Base-by-base conservation (phyloP, 30 jellyfish, hydroid and myxozoan species). In the Hydractinia echinata region DNA sequence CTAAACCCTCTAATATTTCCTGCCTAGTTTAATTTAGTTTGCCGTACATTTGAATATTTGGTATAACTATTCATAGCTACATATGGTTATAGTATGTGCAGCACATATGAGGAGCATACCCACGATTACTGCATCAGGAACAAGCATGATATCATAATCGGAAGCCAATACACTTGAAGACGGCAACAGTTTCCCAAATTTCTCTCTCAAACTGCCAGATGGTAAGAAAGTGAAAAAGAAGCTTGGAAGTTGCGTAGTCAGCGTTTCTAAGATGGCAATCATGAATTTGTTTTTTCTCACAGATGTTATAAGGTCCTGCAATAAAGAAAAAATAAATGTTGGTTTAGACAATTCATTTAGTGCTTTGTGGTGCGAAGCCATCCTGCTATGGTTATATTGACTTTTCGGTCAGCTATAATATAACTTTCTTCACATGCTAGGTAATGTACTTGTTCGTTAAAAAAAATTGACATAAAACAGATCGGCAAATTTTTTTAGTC, bases 121-220 rank as follows among this genome's bases (percentile, higher is more conserved):
- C 7, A 7, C 39, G 18, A 44, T 64, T 7, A 64, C 74, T n/a
- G 74, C 74, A 64, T 84, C 87, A 9, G 94, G 88, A 14, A 84
- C 58, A 6, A 84, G 49, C 88, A 84, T 84, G 79, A 84, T 55
- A 72, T 84, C 94, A 49, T 56, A 51, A 48, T 84, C 94, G 8
- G 94, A 76, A 7, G 94, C 88, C 4, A 84, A 79, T 6, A 78
- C 78, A 50, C 87, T 56, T 9, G 94, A 76, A 11, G 94, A 84
- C 20, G 94, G 94, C 11, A 84, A 51, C 55, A 78, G 16, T 53
- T 84, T 84, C 20, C 94, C 94, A 67, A 77, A 77, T 6, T 87
- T 84, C 21, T 84, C 94, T 66, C 94, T 76, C n/a, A 84, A 72
- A 61, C 94, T 84, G 10, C 94, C 94, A 55, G 87, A 51, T 54